Conservation (phyloP, 2,797 vertebrate species). For the Eupleurogrammus muticus region DNA sequence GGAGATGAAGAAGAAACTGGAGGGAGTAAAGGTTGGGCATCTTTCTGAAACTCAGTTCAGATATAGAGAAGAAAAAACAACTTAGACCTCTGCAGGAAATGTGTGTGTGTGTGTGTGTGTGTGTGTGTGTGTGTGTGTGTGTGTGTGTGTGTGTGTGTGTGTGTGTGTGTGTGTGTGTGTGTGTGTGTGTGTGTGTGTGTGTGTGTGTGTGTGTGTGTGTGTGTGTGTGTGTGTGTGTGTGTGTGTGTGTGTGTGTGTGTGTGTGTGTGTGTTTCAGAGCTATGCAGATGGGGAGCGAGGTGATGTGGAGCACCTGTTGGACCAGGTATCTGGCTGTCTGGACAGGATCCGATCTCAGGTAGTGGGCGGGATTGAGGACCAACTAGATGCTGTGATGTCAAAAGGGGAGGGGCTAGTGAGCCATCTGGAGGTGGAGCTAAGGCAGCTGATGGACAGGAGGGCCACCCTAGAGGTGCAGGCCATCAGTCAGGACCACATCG, state of each 20-base stretch:
- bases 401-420: slow-evolving; percentile 67
- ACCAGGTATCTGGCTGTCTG: slow-evolving; percentile 59
- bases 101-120: neutral
- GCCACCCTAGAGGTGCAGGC: slow-evolving; percentile 76
- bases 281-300: slow-evolving; percentile 69
- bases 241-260: too few species aligned
- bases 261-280: slow-evolving; percentile 51
- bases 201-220: neutral
- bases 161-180: neutral
- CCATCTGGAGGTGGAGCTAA: slow-evolving; percentile 71
- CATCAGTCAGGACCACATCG: slow-evolving; percentile 82
- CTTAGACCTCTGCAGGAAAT: too few species aligned
- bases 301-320: slow-evolving; percentile 75
- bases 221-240: neutral
- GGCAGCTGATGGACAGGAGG: slow-evolving; percentile 63
- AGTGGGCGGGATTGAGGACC: slow-evolving; percentile 72
- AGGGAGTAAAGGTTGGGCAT: slow-evolving; percentile 66
- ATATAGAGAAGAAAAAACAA: too few species aligned
- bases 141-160: neutral
- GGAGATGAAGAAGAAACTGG: slow-evolving; percentile 74
- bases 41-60: neutral
- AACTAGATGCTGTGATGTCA: slow-evolving; percentile 66
- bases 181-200: neutral
- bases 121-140: neutral
- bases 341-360: slow-evolving; percentile 73